Evolutionary conservation across 2,113 vertebrate genomes (phyloP).

Genomic region (Amazona vittata): DNA sequence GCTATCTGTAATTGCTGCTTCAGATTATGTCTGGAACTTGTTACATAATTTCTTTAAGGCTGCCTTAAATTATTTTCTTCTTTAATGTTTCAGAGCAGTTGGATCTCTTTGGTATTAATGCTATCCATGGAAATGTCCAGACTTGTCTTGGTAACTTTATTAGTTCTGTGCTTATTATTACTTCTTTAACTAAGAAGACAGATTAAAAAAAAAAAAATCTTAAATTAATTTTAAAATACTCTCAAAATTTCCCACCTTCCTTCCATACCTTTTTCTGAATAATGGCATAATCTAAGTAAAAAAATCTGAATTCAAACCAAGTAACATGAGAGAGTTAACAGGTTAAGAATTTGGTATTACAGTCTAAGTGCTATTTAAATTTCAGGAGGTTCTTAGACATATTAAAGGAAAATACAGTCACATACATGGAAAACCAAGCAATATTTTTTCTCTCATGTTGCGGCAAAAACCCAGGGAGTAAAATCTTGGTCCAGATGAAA

Average conservation of each 20-base stretch:
- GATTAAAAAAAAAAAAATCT: background rate
- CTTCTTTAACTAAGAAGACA: background rate
- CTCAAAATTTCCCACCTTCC: background rate
- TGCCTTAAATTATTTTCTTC: background rate
- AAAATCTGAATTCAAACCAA: background rate
- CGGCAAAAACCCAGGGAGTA: background rate
- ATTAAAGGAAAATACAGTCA: background rate
- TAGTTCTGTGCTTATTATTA: background rate
- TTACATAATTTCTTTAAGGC: background rate
- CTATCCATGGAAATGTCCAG: background rate
- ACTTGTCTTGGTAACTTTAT: background rate
- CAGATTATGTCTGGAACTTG: background rate
- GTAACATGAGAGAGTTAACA: background rate
- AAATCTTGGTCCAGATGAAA: background rate
- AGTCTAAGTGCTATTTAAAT: background rate
- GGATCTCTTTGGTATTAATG: background rate
- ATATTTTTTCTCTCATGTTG: background rate
- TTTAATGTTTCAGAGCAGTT: background rate
- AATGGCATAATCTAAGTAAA: background rate
- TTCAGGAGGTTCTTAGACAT: background rate
- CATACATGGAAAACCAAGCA: background rate
- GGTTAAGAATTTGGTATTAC: background rate
- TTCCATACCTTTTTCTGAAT: background rate
- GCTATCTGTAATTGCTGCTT: background rate
- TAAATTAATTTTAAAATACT: background rate